phyloP scores from a whole-genome alignment of 1,140 invertebrate genomes.

The Aphaenogaster floridana region DNA sequence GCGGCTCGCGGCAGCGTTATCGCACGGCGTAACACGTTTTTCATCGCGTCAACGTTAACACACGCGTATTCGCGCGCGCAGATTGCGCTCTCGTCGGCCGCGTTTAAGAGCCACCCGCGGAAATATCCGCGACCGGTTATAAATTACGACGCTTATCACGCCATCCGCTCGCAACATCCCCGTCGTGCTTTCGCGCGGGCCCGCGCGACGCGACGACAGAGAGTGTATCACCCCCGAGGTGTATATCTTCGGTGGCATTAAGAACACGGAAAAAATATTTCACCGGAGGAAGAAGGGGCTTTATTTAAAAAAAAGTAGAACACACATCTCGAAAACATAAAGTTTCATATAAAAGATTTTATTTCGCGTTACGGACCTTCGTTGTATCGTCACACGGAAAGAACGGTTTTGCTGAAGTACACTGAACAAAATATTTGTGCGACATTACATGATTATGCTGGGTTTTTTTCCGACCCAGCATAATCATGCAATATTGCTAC shows the following conservation, averaged over 20 bases:
- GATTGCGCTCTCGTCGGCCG: slow-evolving; percentile 41
- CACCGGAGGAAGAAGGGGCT: not conserved
- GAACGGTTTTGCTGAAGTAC: too few species aligned
- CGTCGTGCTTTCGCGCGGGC: not conserved
- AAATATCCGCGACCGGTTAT: slow-evolving; percentile 60
- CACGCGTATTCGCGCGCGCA: slow-evolving; percentile 35
- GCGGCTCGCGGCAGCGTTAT: slow-evolving; percentile 28
- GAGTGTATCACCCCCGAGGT: slow-evolving; percentile 18
- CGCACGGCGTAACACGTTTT: slow-evolving; percentile 46
- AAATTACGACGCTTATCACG: slow-evolving; percentile 63
- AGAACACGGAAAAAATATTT: slow-evolving; percentile 5
- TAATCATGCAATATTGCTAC: too few species aligned
- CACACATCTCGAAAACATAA: not conserved
- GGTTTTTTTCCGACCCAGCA: too few species aligned
- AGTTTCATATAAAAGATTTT: not conserved
- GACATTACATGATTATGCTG: too few species aligned
- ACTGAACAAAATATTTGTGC: too few species aligned
- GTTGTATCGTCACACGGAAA: too few species aligned
- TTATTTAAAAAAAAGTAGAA: not conserved
- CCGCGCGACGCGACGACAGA: not conserved
- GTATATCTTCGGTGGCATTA: slow-evolving; percentile 20
- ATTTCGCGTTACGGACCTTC: not conserved
- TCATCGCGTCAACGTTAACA: slow-evolving; percentile 52
- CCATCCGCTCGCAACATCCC: slow-evolving; percentile 25
- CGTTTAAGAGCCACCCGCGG: slow-evolving; percentile 42